phyloP scores from a whole-genome alignment of 2,888 invertebrate species.

The Trilocha varians region DNA sequence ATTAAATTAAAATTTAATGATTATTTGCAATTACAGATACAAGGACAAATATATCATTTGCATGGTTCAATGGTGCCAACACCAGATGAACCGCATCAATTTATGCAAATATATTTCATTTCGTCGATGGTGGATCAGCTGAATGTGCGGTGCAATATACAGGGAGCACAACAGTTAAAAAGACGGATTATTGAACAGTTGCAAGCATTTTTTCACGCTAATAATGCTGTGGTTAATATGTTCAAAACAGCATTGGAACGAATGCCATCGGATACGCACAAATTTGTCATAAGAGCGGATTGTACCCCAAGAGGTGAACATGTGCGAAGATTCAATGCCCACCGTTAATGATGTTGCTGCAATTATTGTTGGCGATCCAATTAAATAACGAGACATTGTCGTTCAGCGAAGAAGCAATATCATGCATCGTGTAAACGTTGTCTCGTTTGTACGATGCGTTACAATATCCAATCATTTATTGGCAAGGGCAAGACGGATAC shows the following conservation, averaged over 20 bases:
- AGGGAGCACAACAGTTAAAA: slow-evolving; percentile 18
- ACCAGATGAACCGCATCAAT: slow-evolving; percentile 21
- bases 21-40: slow-evolving; percentile 18
- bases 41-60: slow-evolving; percentile 23
- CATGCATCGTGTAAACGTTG: slow-evolving; percentile 8
- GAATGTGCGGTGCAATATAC: slow-evolving; percentile 18
- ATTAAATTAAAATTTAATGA: too few relatives aligned
- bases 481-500: too few relatives aligned
- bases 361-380: slow-evolving; percentile 16
- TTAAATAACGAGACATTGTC: slow-evolving; percentile 15
- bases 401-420: slow-evolving; percentile 11
- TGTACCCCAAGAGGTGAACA: slow-evolving; percentile 17
- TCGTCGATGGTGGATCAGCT: slow-evolving; percentile 18
- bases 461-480: slow-evolving; percentile 16
- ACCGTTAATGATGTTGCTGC: slow-evolving; percentile 18
- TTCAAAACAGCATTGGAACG: slow-evolving; percentile 18
- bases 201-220: slow-evolving; percentile 19
- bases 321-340: slow-evolving; percentile 17
- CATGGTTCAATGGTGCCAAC: slow-evolving; percentile 19
- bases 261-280: slow-evolving; percentile 18
- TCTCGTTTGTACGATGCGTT: slow-evolving; percentile 12
- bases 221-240: slow-evolving; percentile 18
- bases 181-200: slow-evolving; percentile 20
- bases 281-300: slow-evolving; percentile 16
- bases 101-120: slow-evolving; percentile 24